These are phyloP conservation scores for Lasioglossum albipes DNA, from an alignment of 1,140 invertebrate genomes.

Conservation along the genomic window DNA sequence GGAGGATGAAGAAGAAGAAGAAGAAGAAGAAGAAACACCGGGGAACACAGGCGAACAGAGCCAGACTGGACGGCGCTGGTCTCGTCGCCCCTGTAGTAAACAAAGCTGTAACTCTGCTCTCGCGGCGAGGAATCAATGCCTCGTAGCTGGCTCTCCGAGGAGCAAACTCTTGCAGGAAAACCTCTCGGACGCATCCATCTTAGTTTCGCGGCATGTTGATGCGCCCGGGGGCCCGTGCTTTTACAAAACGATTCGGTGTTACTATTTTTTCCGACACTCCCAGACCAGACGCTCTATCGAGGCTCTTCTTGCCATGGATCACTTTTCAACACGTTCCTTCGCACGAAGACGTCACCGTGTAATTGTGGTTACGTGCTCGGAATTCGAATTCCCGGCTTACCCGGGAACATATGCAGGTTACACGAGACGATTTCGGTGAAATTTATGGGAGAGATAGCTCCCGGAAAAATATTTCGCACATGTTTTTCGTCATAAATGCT, in stretches of 20 bases:
- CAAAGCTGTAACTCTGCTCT: conserved; percentile 80
- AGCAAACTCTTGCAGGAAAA: conserved; percentile 54
- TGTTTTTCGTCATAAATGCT: too few relatives aligned
- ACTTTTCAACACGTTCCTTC: too few relatives aligned
- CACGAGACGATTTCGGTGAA: too few relatives aligned
- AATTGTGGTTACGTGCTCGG: too few relatives aligned
- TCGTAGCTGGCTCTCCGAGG: conserved; percentile 48
- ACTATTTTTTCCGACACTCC: background rate
- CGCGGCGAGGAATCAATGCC: conserved; percentile 77
- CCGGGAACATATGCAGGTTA: too few relatives aligned
- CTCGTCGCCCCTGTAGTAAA: conserved; percentile 77
- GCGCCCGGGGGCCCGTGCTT: conserved; percentile 31
- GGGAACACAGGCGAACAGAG: conserved; percentile 56
- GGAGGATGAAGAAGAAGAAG: conserved; percentile 11
- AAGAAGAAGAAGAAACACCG: conserved; percentile 44
- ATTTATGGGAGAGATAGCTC: too few relatives aligned
- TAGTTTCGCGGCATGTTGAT: conserved; percentile 74
- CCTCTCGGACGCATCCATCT: conserved; percentile 70
- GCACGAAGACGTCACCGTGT: too few relatives aligned
- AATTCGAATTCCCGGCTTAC: too few relatives aligned
- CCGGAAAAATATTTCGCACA: too few relatives aligned
- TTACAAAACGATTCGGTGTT: background rate
- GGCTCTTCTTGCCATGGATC: too few relatives aligned
- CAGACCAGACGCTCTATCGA: too few relatives aligned
- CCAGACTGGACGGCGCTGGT: conserved; percentile 79